Conservation (phyloP, 1,140 invertebrate genomes). For the Phenacoccus solenopsis region DNA sequence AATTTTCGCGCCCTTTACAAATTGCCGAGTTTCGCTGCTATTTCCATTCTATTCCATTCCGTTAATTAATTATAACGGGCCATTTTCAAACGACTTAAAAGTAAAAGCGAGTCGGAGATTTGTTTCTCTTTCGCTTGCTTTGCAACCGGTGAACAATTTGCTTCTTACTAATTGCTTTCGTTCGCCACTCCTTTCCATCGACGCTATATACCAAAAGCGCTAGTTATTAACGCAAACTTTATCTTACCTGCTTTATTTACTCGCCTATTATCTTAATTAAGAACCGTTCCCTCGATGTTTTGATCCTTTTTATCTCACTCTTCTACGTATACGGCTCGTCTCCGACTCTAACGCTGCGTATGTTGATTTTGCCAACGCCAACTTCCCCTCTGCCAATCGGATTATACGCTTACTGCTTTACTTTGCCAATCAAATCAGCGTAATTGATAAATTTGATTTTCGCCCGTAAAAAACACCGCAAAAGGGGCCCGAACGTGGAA, state of each 20-base stretch:
- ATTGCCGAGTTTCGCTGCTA: conserved; percentile 6
- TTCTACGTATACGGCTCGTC: not conserved
- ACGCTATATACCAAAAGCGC: not conserved
- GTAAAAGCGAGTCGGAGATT: conserved; percentile 13
- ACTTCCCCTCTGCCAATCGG: not conserved
- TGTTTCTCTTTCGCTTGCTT: not conserved
- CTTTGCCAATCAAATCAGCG: not conserved
- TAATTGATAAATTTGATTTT: not conserved
- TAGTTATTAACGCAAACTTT: not conserved
- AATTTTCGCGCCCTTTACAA: conserved; percentile 15
- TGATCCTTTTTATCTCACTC: not conserved
- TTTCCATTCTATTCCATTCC: conserved; percentile 4
- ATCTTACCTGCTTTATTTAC: conserved; percentile 4
- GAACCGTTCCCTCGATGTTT: not conserved
- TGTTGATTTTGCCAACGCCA: not conserved
- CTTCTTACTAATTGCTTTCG: conserved; percentile 5
- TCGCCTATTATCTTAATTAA: conserved; percentile 13
- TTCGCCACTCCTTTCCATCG: not conserved
- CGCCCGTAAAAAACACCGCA: not conserved
- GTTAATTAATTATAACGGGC: conserved; percentile 15
- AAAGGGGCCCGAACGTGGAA: not conserved
- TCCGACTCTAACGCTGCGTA: too few species aligned
- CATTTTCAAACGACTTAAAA: conserved; percentile 17
- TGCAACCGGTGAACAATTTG: not conserved
- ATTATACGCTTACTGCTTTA: not conserved